These are phyloP conservation scores for Sericinus montela DNA, from an alignment of 2,888 invertebrate species.

Conservation along the genomic window DNA sequence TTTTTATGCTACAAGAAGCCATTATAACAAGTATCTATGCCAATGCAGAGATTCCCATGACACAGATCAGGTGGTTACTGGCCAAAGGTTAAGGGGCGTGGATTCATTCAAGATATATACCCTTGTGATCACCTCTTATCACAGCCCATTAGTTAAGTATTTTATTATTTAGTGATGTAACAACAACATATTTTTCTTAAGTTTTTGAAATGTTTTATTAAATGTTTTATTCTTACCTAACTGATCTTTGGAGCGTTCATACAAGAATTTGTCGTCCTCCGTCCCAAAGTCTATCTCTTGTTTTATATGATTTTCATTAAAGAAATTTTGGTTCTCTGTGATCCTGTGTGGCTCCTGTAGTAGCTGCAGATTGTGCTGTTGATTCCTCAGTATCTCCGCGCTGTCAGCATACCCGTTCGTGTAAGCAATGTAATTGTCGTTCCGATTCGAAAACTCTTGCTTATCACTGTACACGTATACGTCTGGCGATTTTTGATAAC, in stretches of 20 bases:
- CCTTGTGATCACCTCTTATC: too few relatives aligned
- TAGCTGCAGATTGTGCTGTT: slow-evolving; percentile 62
- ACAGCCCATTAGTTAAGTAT: too few relatives aligned
- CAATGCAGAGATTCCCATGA: too few relatives aligned
- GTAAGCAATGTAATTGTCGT: slow-evolving; percentile 29
- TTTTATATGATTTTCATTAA: slow-evolving; percentile 63
- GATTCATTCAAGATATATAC: too few relatives aligned
- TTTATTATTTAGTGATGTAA: too few relatives aligned
- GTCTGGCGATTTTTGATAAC: slow-evolving; percentile 39
- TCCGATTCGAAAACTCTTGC: slow-evolving; percentile 31
- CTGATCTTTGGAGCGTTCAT: slow-evolving; percentile 55
- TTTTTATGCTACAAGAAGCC: too few relatives aligned
- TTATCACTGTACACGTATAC: slow-evolving; percentile 35
- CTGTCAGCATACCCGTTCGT: slow-evolving; percentile 43
- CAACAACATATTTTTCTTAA: too few relatives aligned
- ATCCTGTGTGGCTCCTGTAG: slow-evolving; percentile 57
- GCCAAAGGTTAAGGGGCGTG: too few relatives aligned
- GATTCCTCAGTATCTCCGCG: slow-evolving; percentile 53
- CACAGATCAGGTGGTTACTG: too few relatives aligned
- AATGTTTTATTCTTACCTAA: slow-evolving; percentile 32
- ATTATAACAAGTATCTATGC: too few relatives aligned
- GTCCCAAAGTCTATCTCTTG: slow-evolving; percentile 56
- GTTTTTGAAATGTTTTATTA: too few relatives aligned
- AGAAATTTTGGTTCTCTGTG: slow-evolving; percentile 59
- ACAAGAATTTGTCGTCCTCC: slow-evolving; percentile 60